Base-by-base conservation (phyloP, 2,888 invertebrate species). In the Scaptomyza tumidula region DNA sequence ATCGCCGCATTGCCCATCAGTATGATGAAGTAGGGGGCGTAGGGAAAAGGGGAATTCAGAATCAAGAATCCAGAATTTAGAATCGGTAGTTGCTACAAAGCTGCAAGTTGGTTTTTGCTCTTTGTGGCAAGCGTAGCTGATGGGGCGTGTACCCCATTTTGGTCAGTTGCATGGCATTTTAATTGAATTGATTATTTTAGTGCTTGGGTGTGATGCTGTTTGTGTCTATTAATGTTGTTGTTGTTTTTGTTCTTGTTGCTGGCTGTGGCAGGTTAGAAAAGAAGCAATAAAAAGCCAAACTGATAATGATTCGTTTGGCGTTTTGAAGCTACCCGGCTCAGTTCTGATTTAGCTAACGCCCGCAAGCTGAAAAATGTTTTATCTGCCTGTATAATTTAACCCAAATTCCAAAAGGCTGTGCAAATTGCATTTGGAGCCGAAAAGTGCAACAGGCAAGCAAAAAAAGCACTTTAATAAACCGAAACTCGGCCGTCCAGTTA, bases 141-240 rank as follows among this genome's bases (percentile, higher is more conserved):
- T 75, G 59, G 78, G 78, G 75, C 77, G 64, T 75, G 70, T 11
- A 39, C 10, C 3, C 14, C 77, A 63, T 69, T 61, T 71, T 78
- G 80, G 77, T 77, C 87, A 86, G 87, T 70, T 72, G 79, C 70
- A 76, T 77, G 89, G 85, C 88, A 86, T 89, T 86, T 86, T 89
- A 86, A 89, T 86, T 86, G 85, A 86, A 86, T 86, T 86, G 85
- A 86, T 86, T 86, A 86, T 89, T 86, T 85, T 85, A 77, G 75
- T 79, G 87, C 63, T 65, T 56, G 85, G 89, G 89, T 85, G 85
- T 89, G 85, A 85, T 87, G 78, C 76, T 76, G 88, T 81, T 84
- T 39, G n/a, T 52, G 27, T 4, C 14, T 52, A 7, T 14, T 52
- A 37, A 27, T 52, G 27, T 9, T 39, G n/a, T 7, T 14, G 11